Conservation (phyloP, 2,113 vertebrate species). For the Megaleporinus macrocephalus region DNA sequence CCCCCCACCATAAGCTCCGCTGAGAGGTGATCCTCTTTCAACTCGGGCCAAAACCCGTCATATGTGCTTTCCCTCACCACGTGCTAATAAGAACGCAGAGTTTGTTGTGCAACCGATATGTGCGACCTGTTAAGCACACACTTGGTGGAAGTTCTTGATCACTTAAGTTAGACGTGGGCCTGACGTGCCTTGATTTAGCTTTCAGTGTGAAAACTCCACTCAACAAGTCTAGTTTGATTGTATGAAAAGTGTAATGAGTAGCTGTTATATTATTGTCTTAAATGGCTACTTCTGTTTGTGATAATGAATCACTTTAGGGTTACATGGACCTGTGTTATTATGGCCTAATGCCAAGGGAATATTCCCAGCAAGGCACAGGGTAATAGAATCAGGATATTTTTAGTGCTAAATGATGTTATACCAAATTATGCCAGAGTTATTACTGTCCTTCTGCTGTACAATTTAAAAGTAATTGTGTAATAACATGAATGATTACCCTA, state of each 20-base stretch:
- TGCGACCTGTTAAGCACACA: conserved; percentile 16
- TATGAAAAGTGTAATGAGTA: neutral
- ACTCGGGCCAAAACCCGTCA: conserved; percentile 58
- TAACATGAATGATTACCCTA: neutral
- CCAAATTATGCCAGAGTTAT: neutral
- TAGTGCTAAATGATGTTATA: neutral
- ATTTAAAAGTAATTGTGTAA: neutral
- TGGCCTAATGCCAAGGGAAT: neutral
- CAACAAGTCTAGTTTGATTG: neutral
- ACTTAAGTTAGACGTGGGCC: neutral
- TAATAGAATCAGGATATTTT: too few species aligned
- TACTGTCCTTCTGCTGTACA: neutral
- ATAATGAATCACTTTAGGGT: neutral
- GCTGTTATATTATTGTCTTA: too few species aligned
- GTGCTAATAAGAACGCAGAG: conserved; percentile 71
- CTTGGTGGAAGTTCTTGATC: neutral
- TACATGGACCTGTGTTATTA: neutral
- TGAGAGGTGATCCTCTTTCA: conserved; percentile 57
- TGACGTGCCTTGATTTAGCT: neutral
- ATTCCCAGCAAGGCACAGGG: neutral
- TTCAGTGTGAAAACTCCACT: neutral
- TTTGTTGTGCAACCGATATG: conserved; percentile 72
- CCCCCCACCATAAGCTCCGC: conserved; percentile 43
- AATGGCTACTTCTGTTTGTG: neutral
- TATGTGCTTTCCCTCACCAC: conserved; percentile 51